Base-by-base conservation (phyloP, 2,888 invertebrate genomes). In the Drosophila demipolita region DNA sequence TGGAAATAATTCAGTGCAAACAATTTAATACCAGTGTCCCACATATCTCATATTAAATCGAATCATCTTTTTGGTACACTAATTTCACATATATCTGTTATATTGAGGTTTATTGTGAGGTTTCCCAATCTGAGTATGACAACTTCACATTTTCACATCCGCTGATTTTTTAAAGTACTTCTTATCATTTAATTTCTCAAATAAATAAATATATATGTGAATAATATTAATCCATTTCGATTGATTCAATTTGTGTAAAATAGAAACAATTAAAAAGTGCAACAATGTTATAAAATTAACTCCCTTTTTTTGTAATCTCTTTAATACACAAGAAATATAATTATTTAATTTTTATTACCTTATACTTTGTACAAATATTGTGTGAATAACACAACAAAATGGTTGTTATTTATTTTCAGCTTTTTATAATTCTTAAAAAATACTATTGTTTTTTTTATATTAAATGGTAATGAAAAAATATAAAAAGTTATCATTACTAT, bases 21-120 rank as follows among this genome's bases (percentile, higher is more conserved):
- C 48, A 61, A 35, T 58, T 64, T 58, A 73, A 65, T 57, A 57
- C 38, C 50, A 60, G 52, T 36, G 54, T 49, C 64, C 48, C 65
- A 73, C 42, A 54, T 35, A 73, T 73, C 33, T 48, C 36, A 63
- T 42, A 72, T 35, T 35, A 33, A 53, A 48, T 15, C 55, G 11
- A 33, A 12, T 4, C 8, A 15, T 15, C 12, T 35, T 0, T 4
- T n/a, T 20, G n/a, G n/a, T n/a, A 11, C 2, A 11, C 11, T 42
- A n/a, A 42, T n/a, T 36, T 2, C 7, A 15, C 36, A 2, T 1
- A 17, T 42, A 11, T 45, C 6, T 12, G 12, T 45, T 15, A 6
- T 0, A 40, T 40, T n/a, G n/a, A 3, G 9, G 20, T 15, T 20
- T 8, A 23, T 15, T 45, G 7, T 15, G 15, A 2, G 20, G 20